Conservation (phyloP, 2,888 invertebrate species). For the Schizotus pectinicornis region DNA sequence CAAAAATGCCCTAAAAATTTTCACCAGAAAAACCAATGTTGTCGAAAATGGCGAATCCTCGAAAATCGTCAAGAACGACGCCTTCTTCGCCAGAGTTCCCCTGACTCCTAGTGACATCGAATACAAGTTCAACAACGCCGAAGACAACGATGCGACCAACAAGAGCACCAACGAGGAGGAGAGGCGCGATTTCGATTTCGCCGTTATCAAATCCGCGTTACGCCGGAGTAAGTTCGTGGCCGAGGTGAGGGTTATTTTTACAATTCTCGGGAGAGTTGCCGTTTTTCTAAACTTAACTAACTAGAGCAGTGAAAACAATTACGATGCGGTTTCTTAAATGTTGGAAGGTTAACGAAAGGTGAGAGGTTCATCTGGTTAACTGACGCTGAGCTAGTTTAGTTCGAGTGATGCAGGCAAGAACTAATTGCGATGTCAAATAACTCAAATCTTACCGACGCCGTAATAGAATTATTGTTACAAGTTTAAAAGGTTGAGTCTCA, state of each 20-base stretch:
- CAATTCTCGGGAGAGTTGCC: constrained; percentile 13
- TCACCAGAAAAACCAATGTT: constrained; percentile 40
- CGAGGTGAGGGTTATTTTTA: constrained; percentile 43
- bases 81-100: constrained; percentile 43
- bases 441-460: too few species aligned
- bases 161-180: constrained; percentile 28
- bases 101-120: constrained; percentile 50
- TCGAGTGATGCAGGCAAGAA: too few species aligned
- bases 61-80: constrained; percentile 48
- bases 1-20: constrained; percentile 53
- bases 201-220: constrained; percentile 48
- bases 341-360: constrained; percentile 31
- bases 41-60: constrained; percentile 34
- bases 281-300: constrained; percentile 16
- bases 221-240: constrained; percentile 45
- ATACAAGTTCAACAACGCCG: constrained; percentile 45
- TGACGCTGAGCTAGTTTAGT: background rate
- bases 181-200: constrained; percentile 48
- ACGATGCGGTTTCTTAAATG: constrained; percentile 9
- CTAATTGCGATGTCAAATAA: too few species aligned
- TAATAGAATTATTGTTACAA: too few species aligned
- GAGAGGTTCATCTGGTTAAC: constrained; percentile 22
- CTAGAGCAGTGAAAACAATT: constrained; percentile 20
- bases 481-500: too few species aligned
- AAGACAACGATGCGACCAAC: constrained; percentile 25